phyloP scores from a whole-genome alignment of 1,140 invertebrate species.

The roundworm (Caenorhabditis elegans) region WBcel235 BX284606.5:530501-531000 shows the following conservation, averaged over 20 bases:
- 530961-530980: neutral
- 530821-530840: neutral
- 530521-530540: neutral
- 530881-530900: neutral
- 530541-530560: neutral
- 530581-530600: no score
- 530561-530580: neutral
- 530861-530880: no score
- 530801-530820: neutral
- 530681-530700: conserved; percentile 5
- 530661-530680: neutral
- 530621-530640: neutral
- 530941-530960: neutral
- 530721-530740: neutral
- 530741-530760: neutral
- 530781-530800: neutral
- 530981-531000: neutral
- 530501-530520: no score
- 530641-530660: neutral
- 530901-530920: neutral
- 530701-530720: neutral
- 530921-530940: neutral
- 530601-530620: no score
- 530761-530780: neutral
- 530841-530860: neutral